phyloP scores from a whole-genome alignment of 1,140 invertebrate species.

The Coboldia fuscipes region DNA sequence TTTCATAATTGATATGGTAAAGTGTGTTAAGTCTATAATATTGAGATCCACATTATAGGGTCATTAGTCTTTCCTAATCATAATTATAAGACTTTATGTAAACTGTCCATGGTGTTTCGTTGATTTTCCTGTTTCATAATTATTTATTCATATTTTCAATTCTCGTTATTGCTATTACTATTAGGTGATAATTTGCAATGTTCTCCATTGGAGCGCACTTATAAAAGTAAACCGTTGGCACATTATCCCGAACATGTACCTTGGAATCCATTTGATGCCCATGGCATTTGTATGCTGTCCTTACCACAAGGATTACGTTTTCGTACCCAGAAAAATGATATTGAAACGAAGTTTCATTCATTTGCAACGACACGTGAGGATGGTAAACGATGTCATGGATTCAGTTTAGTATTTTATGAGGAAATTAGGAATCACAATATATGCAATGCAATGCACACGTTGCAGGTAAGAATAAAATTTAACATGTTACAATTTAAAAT shows the following conservation, averaged over 20 bases:
- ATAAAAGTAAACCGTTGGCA: slow-evolving; percentile 80
- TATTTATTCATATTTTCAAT: slow-evolving; percentile 7
- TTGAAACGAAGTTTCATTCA: slow-evolving; percentile 81
- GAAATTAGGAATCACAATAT: slow-evolving; percentile 80
- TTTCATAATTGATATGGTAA: too few species aligned
- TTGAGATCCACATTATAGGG: too few species aligned
- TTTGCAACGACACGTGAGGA: slow-evolving; percentile 95
- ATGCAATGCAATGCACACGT: slow-evolving; percentile 81
- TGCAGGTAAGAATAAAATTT: slow-evolving; percentile 38
- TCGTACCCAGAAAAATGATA: slow-evolving; percentile 78
- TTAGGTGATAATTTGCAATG: slow-evolving; percentile 65
- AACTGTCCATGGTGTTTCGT: neutral
- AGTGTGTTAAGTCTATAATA: too few species aligned
- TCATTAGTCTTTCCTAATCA: too few species aligned
- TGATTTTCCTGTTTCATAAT: neutral
- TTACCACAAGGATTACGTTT: slow-evolving; percentile 84
- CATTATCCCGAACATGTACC: slow-evolving; percentile 85
- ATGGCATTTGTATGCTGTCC: slow-evolving; percentile 88
- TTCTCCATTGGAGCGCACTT: slow-evolving; percentile 80
- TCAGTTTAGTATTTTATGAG: slow-evolving; percentile 88
- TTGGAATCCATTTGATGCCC: slow-evolving; percentile 83
- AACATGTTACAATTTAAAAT: slow-evolving; percentile 2
- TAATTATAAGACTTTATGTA: neutral
- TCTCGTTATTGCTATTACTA: neutral
- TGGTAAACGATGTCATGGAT: slow-evolving; percentile 82